Base-by-base conservation (phyloP, 2,888 invertebrate species). In the Idaea dimidiata region DNA sequence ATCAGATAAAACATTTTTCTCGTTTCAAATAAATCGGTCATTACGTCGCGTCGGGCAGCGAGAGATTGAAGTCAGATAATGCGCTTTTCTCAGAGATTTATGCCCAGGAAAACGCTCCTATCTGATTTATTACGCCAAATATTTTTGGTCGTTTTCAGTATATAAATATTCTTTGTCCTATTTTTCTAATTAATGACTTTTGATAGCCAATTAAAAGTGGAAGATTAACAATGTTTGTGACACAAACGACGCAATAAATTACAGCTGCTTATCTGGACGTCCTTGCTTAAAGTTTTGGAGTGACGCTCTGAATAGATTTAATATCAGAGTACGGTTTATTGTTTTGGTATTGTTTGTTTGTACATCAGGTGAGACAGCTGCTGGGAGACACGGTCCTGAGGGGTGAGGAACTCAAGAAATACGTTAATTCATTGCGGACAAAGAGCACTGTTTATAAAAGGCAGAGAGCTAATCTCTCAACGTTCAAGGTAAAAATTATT, bases 341-440 rank as follows among this genome's bases (percentile, higher is more conserved):
- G 17, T 56, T 56, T 18, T 55, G 55, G 55, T 54, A 57, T 43
- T 31, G 60, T 60, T 54, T 69, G 64, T 72, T 66, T 67, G 64
- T 67, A 61, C 74, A 73, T 65, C 70, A 86, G 90, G 89, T 93
- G 7, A 88, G 89, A 65, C 90, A 93, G 71, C 84, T 93, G 17
- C 84, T 94, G 57, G 96, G 96, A 3, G 95, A 95, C 66, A 95
- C 95, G 62, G 94, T 96, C 17, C 91, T 96, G 18, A 94, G 96
- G 73, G 97, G 97, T 31, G 97, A 97, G 67, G 97, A 97, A 88
- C 94, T 97, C 79, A 97, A 97, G 84, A 94, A 95, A 72, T 97
- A 97, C 84, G 96, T 98, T 16, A 95, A 95, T 77, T 95, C 96
- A 71, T 88, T 98, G 66, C 94, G 97, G 64, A 95, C 95, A 60